Conservation (phyloP, 2,888 invertebrate genomes). For the Caenorhabditis parvicauda region DNA sequence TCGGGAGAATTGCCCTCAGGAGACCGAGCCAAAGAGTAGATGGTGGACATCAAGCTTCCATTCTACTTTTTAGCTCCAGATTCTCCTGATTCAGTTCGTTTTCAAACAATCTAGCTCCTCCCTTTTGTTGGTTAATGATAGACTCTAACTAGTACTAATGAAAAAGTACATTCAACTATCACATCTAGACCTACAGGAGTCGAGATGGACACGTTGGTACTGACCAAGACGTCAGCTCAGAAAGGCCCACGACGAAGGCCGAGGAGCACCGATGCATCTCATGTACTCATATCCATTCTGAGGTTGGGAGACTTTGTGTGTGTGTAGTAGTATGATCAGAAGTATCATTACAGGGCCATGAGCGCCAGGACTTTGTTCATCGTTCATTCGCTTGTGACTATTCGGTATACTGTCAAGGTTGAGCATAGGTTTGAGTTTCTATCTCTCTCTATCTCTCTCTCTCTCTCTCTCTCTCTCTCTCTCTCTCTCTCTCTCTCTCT, state of each 20-base stretch:
- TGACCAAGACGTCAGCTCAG: too few species aligned
- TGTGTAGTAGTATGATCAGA: not conserved
- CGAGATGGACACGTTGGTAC: too few species aligned
- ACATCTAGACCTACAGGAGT: too few species aligned
- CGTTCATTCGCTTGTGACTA: conserved; percentile 64
- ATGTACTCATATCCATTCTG: conserved; percentile 21
- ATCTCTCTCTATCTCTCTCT: not conserved
- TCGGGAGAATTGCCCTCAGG: too few species aligned
- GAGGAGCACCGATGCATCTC: conserved; percentile 23
- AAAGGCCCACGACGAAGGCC: conserved; percentile 6
- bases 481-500: conserved; percentile 1
- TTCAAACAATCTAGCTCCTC: too few species aligned
- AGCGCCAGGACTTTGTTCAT: conserved; percentile 54
- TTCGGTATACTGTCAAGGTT: conserved; percentile 84
- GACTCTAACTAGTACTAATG: too few species aligned
- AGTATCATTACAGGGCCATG: conserved; percentile 39
- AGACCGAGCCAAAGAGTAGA: too few species aligned
- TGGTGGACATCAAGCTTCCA: too few species aligned
- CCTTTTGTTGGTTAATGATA: too few species aligned
- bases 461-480: not conserved
- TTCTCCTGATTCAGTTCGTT: too few species aligned
- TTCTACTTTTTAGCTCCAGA: too few species aligned
- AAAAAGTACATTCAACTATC: too few species aligned
- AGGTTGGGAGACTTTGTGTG: not conserved
- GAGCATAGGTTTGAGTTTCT: conserved; percentile 61